Percentiles rank a stretch among this genome's conserved stretches.
Conservation (phyloP, 2,113 vertebrate species). For the Equus quagga region DNA sequence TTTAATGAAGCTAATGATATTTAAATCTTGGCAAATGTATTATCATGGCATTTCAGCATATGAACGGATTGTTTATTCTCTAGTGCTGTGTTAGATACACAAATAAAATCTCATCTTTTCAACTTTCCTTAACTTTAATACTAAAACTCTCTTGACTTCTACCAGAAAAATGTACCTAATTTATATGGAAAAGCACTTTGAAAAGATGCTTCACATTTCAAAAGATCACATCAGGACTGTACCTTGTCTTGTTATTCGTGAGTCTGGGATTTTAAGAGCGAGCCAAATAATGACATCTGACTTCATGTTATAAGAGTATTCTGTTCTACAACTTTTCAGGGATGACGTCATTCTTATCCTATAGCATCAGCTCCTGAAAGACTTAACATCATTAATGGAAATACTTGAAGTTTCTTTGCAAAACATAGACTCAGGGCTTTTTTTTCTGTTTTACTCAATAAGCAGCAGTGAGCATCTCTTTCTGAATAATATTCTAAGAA, state of each 20-base stretch:
- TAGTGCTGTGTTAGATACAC: not conserved
- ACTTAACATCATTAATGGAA: not conserved
- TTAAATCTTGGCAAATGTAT: not conserved
- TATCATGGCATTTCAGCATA: not conserved
- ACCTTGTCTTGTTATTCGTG: conserved; percentile 11
- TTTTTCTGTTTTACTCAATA: not conserved
- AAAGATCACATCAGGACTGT: not conserved
- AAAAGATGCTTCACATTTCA: conserved; percentile 1
- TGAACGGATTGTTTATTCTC: not conserved
- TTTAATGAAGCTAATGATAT: not conserved
- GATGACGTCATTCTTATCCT: not conserved
- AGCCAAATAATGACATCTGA: not conserved
- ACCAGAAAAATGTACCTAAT: not conserved
- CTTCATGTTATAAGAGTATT: not conserved
- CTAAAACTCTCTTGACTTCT: not conserved
- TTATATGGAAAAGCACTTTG: not conserved
- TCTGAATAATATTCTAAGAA: not conserved
- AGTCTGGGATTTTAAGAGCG: not conserved
- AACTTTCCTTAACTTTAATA: conserved; percentile 19
- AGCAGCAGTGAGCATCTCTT: not conserved
- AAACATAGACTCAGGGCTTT: not conserved
- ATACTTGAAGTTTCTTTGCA: not conserved
- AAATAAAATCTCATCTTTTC: conserved; percentile 33
- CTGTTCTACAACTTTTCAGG: not conserved
- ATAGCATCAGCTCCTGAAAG: not conserved